These are phyloP conservation scores for Mallotus villosus DNA, from an alignment of 2,797 vertebrate genomes.

Conservation along the genomic window DNA sequence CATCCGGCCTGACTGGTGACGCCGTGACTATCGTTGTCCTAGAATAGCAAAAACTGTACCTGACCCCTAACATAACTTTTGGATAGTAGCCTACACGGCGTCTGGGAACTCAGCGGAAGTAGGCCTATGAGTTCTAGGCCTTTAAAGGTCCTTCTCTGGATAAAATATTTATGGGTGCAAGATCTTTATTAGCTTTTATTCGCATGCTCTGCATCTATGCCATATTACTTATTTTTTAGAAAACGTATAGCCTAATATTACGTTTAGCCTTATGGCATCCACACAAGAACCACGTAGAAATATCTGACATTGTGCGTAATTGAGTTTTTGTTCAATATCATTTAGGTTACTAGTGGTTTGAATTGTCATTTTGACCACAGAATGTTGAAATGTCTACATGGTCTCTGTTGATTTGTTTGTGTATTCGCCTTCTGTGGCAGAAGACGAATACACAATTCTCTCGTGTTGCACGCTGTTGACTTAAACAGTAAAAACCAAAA, in stretches of 20 bases:
- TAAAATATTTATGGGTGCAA: too few relatives aligned
- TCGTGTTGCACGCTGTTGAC: conserved; percentile 4
- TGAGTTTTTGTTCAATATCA: not conserved
- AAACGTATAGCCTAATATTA: not conserved
- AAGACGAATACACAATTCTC: not conserved
- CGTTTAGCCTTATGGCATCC: not conserved
- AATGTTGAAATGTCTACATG: not conserved
- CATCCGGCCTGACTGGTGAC: not conserved
- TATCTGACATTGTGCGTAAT: not conserved
- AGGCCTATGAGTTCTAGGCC: not conserved
- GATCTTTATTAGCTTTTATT: not conserved
- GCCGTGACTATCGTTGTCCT: not conserved
- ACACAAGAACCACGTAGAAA: not conserved
- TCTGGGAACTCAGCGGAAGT: not conserved
- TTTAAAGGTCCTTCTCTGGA: not conserved
- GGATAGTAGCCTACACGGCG: not conserved
- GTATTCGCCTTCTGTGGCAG: not conserved
- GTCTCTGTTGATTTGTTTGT: not conserved
- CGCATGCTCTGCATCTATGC: not conserved
- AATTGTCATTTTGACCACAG: not conserved
- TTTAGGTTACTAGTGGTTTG: not conserved
- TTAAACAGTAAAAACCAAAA: conserved; percentile 1
- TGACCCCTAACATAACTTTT: not conserved
- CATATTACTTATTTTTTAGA: not conserved
- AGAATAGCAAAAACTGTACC: conserved; percentile 3